These are phyloP conservation scores for Hoplostethus mediterraneus DNA, from an alignment of 2,797 vertebrate genomes.

Conservation along the genomic window DNA sequence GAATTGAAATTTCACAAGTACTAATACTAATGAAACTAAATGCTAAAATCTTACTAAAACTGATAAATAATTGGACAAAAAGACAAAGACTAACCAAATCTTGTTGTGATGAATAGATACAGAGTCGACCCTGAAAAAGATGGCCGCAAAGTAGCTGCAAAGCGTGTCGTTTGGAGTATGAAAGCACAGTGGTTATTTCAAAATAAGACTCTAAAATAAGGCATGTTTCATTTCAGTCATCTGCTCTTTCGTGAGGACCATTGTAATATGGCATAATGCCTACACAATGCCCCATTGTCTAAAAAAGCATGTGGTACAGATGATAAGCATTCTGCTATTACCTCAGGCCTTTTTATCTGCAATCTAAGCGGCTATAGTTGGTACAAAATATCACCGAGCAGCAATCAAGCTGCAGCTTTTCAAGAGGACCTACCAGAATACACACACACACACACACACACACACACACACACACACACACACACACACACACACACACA, in stretches of 20 bases:
- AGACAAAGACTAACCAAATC: too few relatives aligned
- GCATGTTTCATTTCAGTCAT: constrained; percentile 9
- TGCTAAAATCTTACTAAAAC: too few relatives aligned
- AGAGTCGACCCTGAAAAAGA: not conserved
- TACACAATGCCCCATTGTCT: constrained; percentile 62
- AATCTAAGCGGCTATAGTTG: constrained; percentile 55
- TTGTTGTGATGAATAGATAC: too few relatives aligned
- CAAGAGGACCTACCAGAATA: constrained; percentile 28
- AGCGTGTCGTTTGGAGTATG: not conserved
- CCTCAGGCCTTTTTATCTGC: constrained; percentile 64
- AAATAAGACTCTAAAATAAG: not conserved
- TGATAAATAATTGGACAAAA: too few relatives aligned
- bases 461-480: constrained; percentile 1
- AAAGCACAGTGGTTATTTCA: not conserved
- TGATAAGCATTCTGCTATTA: constrained; percentile 61
- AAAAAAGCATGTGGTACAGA: constrained; percentile 51
- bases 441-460: constrained; percentile 8
- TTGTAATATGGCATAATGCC: constrained; percentile 61
- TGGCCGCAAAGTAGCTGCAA: not conserved
- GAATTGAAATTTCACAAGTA: not conserved
- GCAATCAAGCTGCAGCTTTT: constrained; percentile 54
- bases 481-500: constrained; percentile 6
- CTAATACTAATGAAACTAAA: too few relatives aligned
- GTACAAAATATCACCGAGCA: constrained; percentile 59
- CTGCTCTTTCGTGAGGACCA: not conserved